These are phyloP conservation scores for Marmota monax DNA, from an alignment of 2,113 vertebrate genomes.

Conservation along the genomic window DNA sequence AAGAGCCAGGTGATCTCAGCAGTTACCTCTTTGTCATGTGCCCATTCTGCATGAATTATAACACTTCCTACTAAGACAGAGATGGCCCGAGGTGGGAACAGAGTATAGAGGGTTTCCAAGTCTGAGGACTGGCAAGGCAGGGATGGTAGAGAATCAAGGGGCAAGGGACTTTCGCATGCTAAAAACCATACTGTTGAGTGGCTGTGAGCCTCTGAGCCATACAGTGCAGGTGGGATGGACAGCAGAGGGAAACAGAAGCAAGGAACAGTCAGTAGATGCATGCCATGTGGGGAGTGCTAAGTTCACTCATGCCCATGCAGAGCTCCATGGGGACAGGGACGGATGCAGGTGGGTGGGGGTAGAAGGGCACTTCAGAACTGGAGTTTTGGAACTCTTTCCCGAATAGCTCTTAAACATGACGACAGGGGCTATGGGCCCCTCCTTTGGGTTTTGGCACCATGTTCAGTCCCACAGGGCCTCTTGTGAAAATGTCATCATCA, in stretches of 20 bases:
- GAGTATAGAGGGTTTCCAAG: neutral
- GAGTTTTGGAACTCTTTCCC: neutral
- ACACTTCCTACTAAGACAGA: neutral
- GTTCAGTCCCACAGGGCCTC: neutral
- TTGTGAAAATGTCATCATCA: neutral
- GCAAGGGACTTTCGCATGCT: neutral
- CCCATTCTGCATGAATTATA: neutral
- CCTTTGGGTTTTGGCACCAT: neutral
- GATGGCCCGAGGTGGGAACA: neutral
- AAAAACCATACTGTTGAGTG: neutral
- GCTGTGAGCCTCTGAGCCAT: neutral
- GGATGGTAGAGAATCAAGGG: neutral
- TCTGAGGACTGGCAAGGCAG: neutral
- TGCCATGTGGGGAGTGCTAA: neutral
- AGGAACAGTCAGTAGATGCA: neutral
- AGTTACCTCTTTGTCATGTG: neutral
- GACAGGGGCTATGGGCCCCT: neutral
- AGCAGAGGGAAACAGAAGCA: neutral
- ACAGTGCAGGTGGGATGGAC: fast-evolving
- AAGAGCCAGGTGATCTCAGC: neutral
- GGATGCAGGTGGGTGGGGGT: too few species aligned
- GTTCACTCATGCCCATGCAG: neutral
- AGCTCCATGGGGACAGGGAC: neutral
- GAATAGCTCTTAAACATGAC: neutral
- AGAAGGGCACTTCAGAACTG: neutral